Conservation (phyloP, 2,888 invertebrate species). For the Thyatira batis region DNA sequence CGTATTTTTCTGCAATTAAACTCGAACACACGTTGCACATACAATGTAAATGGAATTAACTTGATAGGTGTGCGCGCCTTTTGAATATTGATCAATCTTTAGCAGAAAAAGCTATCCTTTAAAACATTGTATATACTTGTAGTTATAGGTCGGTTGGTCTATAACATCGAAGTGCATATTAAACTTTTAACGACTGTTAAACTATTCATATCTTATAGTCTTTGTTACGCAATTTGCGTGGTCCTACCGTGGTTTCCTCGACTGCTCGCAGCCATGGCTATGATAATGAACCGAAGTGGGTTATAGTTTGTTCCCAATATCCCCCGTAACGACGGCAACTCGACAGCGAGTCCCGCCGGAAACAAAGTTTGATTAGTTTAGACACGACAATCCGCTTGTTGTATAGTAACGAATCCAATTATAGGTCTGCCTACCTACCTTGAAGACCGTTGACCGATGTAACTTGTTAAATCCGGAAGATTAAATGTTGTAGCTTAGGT, state of each 20-base stretch:
- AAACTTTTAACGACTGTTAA: conserved; percentile 33
- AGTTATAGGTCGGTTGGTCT: no score
- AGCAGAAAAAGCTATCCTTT: no score
- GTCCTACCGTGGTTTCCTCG: conserved; percentile 27
- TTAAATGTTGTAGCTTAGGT: neutral
- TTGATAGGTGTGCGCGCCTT: no score
- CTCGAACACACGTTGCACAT: conserved; percentile 22
- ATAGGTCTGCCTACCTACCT: conserved; percentile 26
- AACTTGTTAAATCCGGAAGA: conserved; percentile 8
- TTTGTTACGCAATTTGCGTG: conserved; percentile 32
- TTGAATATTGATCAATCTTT: no score
- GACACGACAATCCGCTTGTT: conserved; percentile 69
- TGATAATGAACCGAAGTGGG: conserved; percentile 58
- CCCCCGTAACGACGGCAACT: conserved; percentile 47
- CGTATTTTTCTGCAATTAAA: conserved; percentile 6
- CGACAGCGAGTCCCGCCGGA: conserved; percentile 60
- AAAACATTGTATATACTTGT: no score
- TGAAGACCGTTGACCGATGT: conserved; percentile 20
- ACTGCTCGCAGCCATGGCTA: conserved; percentile 35
- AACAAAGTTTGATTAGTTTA: conserved; percentile 77
- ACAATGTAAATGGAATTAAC: neutral
- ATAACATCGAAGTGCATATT: neutral
- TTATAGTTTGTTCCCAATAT: conserved; percentile 56
- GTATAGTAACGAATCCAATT: conserved; percentile 65
- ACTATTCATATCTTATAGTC: conserved; percentile 28